Evolutionary conservation across 1,140 invertebrate genomes (phyloP).

Genomic region (Drosophila lini): DNA sequence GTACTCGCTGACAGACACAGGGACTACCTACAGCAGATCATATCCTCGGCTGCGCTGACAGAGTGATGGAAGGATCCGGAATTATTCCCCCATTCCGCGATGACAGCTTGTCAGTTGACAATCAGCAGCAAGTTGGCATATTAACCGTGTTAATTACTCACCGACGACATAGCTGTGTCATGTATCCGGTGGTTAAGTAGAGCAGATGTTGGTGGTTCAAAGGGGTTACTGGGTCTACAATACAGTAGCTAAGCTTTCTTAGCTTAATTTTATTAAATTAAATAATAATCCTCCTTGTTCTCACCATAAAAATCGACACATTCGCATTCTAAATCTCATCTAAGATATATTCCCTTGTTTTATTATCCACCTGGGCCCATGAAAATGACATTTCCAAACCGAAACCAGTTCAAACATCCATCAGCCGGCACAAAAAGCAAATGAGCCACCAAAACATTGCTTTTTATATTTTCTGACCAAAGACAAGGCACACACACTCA

Average conservation of each 20-base stretch:
- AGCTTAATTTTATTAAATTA: background rate
- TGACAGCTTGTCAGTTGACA: constrained; percentile 50
- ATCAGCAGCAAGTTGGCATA: constrained; percentile 40
- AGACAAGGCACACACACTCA: constrained; percentile 26
- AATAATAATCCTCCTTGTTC: background rate
- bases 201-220: constrained; percentile 30
- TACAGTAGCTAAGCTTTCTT: background rate
- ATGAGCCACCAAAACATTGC: constrained; percentile 20
- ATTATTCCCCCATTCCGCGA: constrained; percentile 27
- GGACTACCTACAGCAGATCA: constrained; percentile 46
- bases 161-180: constrained; percentile 35
- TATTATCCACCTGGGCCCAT: constrained; percentile 23
- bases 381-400: constrained; percentile 44
- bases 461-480: constrained; percentile 6
- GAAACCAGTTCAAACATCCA: constrained; percentile 69
- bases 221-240: background rate
- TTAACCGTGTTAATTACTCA: constrained; percentile 57
- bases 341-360: constrained; percentile 10
- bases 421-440: constrained; percentile 36
- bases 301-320: background rate
- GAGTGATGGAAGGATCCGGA: constrained; percentile 25
- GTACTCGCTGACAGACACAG: constrained; percentile 48
- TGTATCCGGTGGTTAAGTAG: constrained; percentile 21
- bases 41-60: constrained; percentile 3
- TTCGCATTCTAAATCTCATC: background rate